Evolutionary conservation across 1,140 invertebrate genomes (phyloP), one percentile per base, ranked within the genome.

Genomic region (Drosophila pachea): DNA sequence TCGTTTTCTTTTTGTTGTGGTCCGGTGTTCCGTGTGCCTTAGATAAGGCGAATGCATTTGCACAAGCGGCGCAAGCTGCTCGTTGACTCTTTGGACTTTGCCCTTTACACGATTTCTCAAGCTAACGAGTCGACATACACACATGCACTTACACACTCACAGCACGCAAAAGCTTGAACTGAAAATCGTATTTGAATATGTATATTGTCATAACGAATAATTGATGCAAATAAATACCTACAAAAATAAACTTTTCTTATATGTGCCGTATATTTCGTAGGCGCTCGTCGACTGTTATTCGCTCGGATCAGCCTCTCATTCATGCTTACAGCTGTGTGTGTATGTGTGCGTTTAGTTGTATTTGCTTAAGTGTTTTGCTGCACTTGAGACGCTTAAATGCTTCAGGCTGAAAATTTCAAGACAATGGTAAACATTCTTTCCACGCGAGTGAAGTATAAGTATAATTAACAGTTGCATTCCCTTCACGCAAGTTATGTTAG

Each of bases 81-180:
- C 58, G 59, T 50, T 22, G 36, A 35, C 32, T 66, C 14, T 49
- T 32, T 68, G 60, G 74, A 82, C 78, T 82, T 82, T 82, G 74
- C 11, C 68, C 78, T 35, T 47, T 29, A 38, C 49, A 45, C 54
- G 61, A 50, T 52, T 62, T 65, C 50, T 53, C 59, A 48, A 7
- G 36, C 38, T 9, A 49, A 62, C 22, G 11, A n/a, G 29, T 6
- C 29, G 22, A 22, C 42, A 64, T 16, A 31, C 16, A 59, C n/a
- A 59, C 36, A 42, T 8, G 11, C 11, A 35, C 12, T 12, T 5
- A 32, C 3, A 6, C 12, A n/a, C 43, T 11, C 3, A 6, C 12
- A n/a, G 36, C 11, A 32, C 45, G 31, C 22, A 22, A 22, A 22
- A 22, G 22, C 22, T 22, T 22, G 22, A 22, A 22, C 31, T 50